Conservation (phyloP, 2,888 invertebrate species). For the Boloria selene region DNA sequence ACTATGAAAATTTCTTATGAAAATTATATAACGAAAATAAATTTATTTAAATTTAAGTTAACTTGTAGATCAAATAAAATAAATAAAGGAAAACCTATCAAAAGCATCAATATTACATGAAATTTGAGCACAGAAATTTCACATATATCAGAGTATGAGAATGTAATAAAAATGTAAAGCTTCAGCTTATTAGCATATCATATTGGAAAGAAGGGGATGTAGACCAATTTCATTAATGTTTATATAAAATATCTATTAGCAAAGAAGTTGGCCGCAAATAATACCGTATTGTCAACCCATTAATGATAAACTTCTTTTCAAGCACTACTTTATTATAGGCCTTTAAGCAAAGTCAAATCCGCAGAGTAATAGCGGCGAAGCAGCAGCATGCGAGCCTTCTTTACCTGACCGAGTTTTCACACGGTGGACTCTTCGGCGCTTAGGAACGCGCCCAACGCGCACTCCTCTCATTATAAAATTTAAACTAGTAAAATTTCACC, state of each 20-base stretch:
- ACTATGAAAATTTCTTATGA: no score
- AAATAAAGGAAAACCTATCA: not conserved
- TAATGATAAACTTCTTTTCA: constrained; percentile 41
- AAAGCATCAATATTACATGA: constrained; percentile 16
- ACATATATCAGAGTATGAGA: not conserved
- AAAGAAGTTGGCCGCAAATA: constrained; percentile 34
- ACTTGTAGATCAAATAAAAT: not conserved
- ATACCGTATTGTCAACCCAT: constrained; percentile 31
- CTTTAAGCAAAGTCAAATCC: constrained; percentile 62
- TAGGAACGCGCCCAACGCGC: constrained; percentile 69
- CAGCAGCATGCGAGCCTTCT: constrained; percentile 58
- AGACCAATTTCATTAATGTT: not conserved
- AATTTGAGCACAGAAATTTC: constrained; percentile 1
- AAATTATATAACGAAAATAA: no score
- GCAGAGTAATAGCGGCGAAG: constrained; percentile 53
- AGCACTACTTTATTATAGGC: constrained; percentile 52
- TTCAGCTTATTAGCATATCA: not conserved
- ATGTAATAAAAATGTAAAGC: constrained; percentile 19
- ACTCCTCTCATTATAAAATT: constrained; percentile 66
- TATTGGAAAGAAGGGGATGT: constrained; percentile 1
- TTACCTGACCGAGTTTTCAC: constrained; percentile 73
- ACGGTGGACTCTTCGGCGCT: constrained; percentile 65
- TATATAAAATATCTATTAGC: not conserved
- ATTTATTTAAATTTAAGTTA: no score
- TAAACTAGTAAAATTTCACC: constrained; percentile 45